Evolutionary conservation across 2,888 invertebrate genomes (phyloP), one percentile per base, ranked within the genome.

Genomic region (Rhynchonema sp.): DNA sequence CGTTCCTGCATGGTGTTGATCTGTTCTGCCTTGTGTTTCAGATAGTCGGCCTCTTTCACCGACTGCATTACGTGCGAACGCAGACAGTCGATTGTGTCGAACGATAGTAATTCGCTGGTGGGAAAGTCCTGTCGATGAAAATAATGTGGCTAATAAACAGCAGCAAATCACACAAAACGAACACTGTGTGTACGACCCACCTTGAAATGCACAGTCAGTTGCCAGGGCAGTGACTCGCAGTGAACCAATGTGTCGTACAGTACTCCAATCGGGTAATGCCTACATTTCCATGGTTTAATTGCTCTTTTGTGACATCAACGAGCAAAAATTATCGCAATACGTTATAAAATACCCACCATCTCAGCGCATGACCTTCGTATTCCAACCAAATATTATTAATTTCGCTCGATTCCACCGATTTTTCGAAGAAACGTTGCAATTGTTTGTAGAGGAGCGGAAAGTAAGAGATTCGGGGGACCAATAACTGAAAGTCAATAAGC

Each of bases 1-100:
- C 90, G 90, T 71, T 90, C 89, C 68, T 74, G 74, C 77, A 78
- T 77, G 30, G 67, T 65, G 56, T 73, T 74, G 46, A 77, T 74
- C 2, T 61, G 59, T 38, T 65, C 85, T 9, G 88, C 86, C 65
- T 87, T 81, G 73, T 96, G 94, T 74, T 98, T 98, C 54, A 98
- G 77, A n/a, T 87, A 86, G 78, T 96, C 96, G 1, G 98, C 96
- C 78, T 98, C 98, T 76, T 98, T 98, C 13, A 98, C 79, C 64
- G 86, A 86, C 26, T 91, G 85, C 59, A 98, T 85, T 74, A 89
- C 98, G 74, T 90, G 85, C 1, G 91, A 83, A 76, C 94, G 91
- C 23, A 96, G 84, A 22, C 84, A 81, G 74, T 94, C 92, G 74
- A 87, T 88, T 70, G 63, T 57, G 13, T 63, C 81, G 72, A 89